Evolutionary conservation across 2,797 vertebrate species (phyloP).

Genomic region (Argyrosomus regius): DNA sequence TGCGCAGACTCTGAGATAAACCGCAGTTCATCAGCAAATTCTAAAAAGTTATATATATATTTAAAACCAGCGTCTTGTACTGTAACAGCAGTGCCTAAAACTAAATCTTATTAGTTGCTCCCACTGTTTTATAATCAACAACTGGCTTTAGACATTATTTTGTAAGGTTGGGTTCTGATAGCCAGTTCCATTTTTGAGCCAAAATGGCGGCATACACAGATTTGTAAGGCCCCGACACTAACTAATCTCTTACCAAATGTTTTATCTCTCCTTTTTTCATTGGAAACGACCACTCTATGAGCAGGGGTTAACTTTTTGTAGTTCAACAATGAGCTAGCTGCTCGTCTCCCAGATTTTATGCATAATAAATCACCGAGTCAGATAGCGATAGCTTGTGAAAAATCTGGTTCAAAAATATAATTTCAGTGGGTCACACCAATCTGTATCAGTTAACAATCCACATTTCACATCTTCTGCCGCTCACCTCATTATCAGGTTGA

Average conservation of each 20-base stretch:
- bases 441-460: background rate
- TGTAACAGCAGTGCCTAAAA: background rate
- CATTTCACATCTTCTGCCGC: background rate
- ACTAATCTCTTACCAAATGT: background rate
- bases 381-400: background rate
- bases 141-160: background rate
- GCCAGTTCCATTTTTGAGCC: background rate
- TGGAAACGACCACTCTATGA: background rate
- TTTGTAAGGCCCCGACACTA: background rate
- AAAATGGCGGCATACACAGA: background rate
- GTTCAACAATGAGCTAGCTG: background rate
- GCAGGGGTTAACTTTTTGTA: background rate
- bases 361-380: too few relatives aligned
- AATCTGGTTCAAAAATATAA: background rate
- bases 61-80: too few relatives aligned
- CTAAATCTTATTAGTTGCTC: background rate
- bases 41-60: background rate
- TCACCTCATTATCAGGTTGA: background rate
- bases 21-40: background rate
- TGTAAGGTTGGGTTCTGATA: background rate
- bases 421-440: background rate
- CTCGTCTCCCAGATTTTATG: background rate
- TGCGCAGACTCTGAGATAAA: slow-evolving; percentile 5
- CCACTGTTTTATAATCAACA: background rate
- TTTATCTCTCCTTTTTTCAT: background rate